Evolutionary conservation across 2,888 invertebrate genomes (phyloP), one percentile per base, ranked within the genome.

Genomic region (Megaustenia siamemsis): DNA sequence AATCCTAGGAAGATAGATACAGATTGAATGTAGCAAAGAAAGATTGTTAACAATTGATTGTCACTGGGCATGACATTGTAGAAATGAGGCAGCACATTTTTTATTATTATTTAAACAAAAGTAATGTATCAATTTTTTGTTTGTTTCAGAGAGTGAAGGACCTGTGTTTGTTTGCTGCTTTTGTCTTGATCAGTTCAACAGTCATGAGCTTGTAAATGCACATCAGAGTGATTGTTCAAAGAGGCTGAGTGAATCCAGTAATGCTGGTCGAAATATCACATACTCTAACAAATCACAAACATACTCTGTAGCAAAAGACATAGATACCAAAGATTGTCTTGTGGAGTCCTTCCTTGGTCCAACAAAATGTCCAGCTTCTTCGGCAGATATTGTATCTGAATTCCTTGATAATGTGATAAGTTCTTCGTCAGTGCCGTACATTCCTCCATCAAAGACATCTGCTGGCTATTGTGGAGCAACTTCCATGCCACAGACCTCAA

Each of bases 101-200:
- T n/a, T n/a, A n/a, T n/a, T n/a, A 53, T 53, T 10, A 53, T 53
- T 21, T 53, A 21, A 1, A 35, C 49, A 76, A 53, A 2, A 53
- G 8, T 12, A 35, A 53, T 77, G 12, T 78, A n/a, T 71, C 0
- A 56, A 35, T 38, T 49, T 43, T 49, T 78, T 60, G 38, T 66
- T 75, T 45, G 10, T 78, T 73, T 38, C 85, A 85, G 85, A 81
- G 43, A 76, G 81, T 40, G 81, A 85, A n/a, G 81, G 85, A 35
- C 81, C 81, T 24, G 85, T 85, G 38, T 85, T 76, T 56, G 85
- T 85, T 24, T 85, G 85, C 81, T 85, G 85, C 28, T 85, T 85
- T 69, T 85, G 85, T 28, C 56, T 85, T 38, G 69, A 85, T 24
- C 80, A 85, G 73, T 85, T 85, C 60, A 66, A 24, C 49, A 85